Conservation (phyloP, 2,888 invertebrate genomes). For the Caenorhabditis japonica region DNA sequence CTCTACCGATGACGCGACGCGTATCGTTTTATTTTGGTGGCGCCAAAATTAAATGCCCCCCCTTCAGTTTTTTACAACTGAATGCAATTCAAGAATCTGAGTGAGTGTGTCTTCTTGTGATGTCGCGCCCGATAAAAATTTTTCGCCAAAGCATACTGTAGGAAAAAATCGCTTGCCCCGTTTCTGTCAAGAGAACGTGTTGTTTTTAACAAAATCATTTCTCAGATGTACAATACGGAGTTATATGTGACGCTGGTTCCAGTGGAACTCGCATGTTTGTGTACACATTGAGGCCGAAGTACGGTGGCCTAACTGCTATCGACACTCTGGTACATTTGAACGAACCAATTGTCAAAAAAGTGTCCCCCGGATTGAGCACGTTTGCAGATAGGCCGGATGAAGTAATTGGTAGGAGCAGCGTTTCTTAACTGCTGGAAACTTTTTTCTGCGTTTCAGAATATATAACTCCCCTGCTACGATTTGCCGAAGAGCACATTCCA, state of each 20-base stretch:
- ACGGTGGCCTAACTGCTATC: conserved; percentile 78
- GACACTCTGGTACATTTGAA: conserved; percentile 73
- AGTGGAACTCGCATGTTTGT: conserved; percentile 80
- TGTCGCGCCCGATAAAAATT: too few species aligned
- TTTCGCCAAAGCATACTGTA: too few species aligned
- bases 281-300: conserved; percentile 73
- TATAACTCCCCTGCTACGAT: conserved; percentile 79
- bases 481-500: conserved; percentile 79
- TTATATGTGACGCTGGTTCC: conserved; percentile 81
- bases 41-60: too few species aligned
- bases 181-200: too few species aligned
- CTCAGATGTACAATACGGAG: conserved; percentile 77
- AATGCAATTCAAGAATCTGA: too few species aligned
- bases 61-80: too few species aligned
- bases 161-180: too few species aligned
- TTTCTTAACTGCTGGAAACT: too few species aligned
- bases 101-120: too few species aligned
- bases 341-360: conserved; percentile 73
- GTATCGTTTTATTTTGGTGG: too few species aligned
- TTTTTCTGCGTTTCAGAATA: conserved; percentile 69
- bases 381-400: conserved; percentile 70
- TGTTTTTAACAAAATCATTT: neutral
- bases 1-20: too few species aligned
- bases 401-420: conserved; percentile 60
- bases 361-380: conserved; percentile 72